Evolutionary conservation across 2,113 vertebrate genomes (phyloP).

Genomic region (Phylloscopus trochiloides): DNA sequence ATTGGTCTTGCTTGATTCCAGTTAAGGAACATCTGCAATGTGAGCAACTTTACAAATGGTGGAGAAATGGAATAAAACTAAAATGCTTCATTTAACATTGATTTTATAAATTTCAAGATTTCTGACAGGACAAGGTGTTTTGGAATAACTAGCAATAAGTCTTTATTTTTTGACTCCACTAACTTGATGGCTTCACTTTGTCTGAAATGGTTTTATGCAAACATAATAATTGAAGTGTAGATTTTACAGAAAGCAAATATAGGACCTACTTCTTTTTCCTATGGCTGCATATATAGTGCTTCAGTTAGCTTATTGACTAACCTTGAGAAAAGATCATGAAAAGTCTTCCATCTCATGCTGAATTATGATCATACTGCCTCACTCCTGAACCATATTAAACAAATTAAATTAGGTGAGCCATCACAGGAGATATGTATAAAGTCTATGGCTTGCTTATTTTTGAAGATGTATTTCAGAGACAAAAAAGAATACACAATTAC

Average conservation of each 20-base stretch:
- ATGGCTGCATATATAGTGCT: background rate
- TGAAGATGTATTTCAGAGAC: background rate
- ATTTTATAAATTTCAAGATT: background rate
- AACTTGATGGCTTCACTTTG: background rate
- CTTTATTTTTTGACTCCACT: background rate
- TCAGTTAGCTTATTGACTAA: constrained; percentile 22
- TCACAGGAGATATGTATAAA: background rate
- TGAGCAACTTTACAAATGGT: background rate
- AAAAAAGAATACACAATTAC: background rate
- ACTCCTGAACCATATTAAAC: background rate
- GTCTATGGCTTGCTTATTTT: background rate
- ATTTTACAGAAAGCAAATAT: background rate
- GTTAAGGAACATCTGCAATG: background rate
- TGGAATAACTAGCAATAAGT: background rate
- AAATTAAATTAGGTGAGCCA: background rate
- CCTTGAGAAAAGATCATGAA: background rate
- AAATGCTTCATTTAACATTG: background rate
- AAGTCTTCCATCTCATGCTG: background rate
- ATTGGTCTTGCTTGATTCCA: background rate
- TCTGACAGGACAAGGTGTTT: background rate
- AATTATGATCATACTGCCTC: background rate
- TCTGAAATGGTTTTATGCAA: background rate
- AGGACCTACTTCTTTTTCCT: background rate
- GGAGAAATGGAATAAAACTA: background rate
- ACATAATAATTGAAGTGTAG: background rate